Conservation (phyloP, 2,888 invertebrate genomes). For the Oconnorella tubifera region DNA sequence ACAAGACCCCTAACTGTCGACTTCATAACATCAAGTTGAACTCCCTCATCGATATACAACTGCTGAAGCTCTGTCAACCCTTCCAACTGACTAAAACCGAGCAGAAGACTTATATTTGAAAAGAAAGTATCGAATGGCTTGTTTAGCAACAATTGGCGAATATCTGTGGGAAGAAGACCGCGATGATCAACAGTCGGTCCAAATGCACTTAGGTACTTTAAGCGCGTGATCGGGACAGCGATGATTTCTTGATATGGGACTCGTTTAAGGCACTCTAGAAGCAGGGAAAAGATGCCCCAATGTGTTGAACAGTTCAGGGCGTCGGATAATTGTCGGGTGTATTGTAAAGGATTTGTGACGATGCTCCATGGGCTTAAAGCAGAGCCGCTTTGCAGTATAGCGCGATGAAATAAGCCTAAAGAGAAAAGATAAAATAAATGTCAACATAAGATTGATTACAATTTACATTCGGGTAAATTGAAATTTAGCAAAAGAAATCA, state of each 20-base stretch:
- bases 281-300: neutral
- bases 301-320: slow-evolving; percentile 46
- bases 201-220: slow-evolving; percentile 49
- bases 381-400: slow-evolving; percentile 88
- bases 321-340: slow-evolving; percentile 46
- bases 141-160: slow-evolving; percentile 17
- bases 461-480: too few relatives aligned
- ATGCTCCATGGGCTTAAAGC: slow-evolving; percentile 50
- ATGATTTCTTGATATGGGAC: slow-evolving; percentile 47
- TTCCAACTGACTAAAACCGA: slow-evolving; percentile 52
- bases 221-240: slow-evolving; percentile 42
- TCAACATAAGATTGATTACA: too few relatives aligned
- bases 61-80: slow-evolving; percentile 86
- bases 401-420: slow-evolving; percentile 64
- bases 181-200: slow-evolving; percentile 41
- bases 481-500: too few relatives aligned
- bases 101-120: slow-evolving; percentile 37
- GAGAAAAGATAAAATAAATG: too few relatives aligned
- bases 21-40: slow-evolving; percentile 1
- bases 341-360: slow-evolving; percentile 44
- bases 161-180: slow-evolving; percentile 24
- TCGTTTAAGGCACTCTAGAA: slow-evolving; percentile 1
- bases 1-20: slow-evolving; percentile 79
- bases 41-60: slow-evolving; percentile 76
- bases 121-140: too few relatives aligned